These are phyloP conservation scores for Tachycineta bicolor DNA, from an alignment of 2,113 vertebrate genomes.

Conservation along the genomic window DNA sequence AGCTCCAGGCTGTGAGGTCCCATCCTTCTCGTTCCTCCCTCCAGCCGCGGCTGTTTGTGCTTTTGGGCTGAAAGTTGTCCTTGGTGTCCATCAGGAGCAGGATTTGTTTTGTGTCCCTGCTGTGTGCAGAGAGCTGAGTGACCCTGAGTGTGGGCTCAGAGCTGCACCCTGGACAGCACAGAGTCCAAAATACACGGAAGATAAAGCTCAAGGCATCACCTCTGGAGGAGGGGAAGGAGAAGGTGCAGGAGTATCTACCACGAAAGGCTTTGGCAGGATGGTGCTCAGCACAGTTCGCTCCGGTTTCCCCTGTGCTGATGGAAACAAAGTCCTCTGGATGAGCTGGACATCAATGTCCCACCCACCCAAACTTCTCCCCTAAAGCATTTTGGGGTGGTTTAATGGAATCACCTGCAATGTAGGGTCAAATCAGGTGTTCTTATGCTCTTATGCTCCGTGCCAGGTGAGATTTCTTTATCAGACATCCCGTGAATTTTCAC, in stretches of 20 bases:
- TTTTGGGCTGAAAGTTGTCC: too few species aligned
- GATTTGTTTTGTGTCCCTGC: too few species aligned
- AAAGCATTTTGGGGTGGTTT: background rate
- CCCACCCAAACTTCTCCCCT: background rate
- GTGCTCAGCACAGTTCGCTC: background rate
- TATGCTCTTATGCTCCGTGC: rapidly evolving
- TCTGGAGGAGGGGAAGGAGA: background rate
- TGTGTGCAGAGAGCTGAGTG: too few species aligned
- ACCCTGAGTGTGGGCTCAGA: too few species aligned
- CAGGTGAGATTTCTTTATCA: background rate
- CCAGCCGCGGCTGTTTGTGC: too few species aligned
- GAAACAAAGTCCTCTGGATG: background rate
- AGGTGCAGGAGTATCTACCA: background rate
- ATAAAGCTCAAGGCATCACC: too few species aligned
- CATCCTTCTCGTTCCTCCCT: too few species aligned
- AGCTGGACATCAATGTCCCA: background rate
- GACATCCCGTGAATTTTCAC: rapidly evolving
- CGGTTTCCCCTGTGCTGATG: background rate
- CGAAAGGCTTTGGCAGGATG: background rate
- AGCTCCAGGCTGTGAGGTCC: too few species aligned
- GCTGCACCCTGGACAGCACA: too few species aligned
- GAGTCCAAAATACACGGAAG: too few species aligned
- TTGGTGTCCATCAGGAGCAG: too few species aligned
- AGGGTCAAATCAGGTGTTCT: background rate
- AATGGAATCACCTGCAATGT: background rate